phyloP scores from a whole-genome alignment of 2,113 vertebrate genomes.

The Daboia siamensis region DNA sequence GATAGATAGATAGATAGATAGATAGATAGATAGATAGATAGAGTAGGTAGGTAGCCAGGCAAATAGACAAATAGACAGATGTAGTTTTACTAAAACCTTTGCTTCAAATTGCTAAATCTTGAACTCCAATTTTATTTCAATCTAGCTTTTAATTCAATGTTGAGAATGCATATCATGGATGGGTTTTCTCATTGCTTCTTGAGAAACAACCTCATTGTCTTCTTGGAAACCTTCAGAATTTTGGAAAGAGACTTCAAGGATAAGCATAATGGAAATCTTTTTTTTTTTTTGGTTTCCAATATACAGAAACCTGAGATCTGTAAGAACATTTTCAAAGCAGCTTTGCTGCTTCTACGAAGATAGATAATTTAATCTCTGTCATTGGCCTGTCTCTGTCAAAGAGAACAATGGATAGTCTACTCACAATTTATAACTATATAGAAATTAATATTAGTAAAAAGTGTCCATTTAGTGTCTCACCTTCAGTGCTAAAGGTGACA shows the following conservation, averaged over 20 bases:
- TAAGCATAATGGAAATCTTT: constrained; percentile 9
- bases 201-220: background rate
- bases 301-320: constrained; percentile 40
- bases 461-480: constrained; percentile 84
- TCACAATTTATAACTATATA: constrained; percentile 84
- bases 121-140: background rate
- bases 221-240: constrained; percentile 1
- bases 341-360: constrained; percentile 52
- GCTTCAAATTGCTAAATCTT: background rate
- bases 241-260: constrained; percentile 33
- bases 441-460: constrained; percentile 86
- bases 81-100: background rate
- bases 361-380: constrained; percentile 81
- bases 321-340: constrained; percentile 31
- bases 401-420: constrained; percentile 82
- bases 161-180: constrained; percentile 3
- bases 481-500: constrained; percentile 81
- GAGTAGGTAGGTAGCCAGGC: too few relatives aligned
- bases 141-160: constrained; percentile 31
- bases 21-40: too few relatives aligned
- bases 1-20: too few relatives aligned
- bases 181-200: constrained; percentile 9
- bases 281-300: constrained; percentile 39
- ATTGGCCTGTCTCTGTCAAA: constrained; percentile 81
- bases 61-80: background rate